Evolutionary conservation across 2,888 invertebrate species (phyloP), one percentile per base, ranked within the genome.

Genomic region (Catocala fraxini): DNA sequence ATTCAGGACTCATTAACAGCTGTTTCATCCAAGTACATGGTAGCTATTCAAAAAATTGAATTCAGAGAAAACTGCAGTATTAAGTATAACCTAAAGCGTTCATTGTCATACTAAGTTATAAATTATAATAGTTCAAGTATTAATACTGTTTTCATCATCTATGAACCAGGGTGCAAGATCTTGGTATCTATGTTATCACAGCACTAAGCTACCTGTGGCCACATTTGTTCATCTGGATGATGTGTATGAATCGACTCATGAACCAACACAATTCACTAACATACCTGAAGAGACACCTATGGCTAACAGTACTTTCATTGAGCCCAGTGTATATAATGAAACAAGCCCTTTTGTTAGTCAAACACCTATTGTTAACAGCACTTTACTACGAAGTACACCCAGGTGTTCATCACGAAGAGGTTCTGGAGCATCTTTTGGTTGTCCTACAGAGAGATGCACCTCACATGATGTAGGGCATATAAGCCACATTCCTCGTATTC

Each of bases 161-260:
- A 81, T 76, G 81, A 82, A 88, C 78, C 84, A 94, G 94, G 93
- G 88, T 76, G 77, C 82, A 83, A 91, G 86, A 80, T 71, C 83
- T 73, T 93, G 94, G 93, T 89, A 91, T 81, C 83, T 87, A 77
- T 94, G 94, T 78, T 93, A 92, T 83, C 94, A 93, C 82, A 89
- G 85, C 78, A 84, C 76, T 71, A 89, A 82, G 83, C 89, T 90
- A 84, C 94, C 93, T 65, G 86, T 85, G 12, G 81, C 84, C 59
- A 88, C 85, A 65, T 93, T 90, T 85, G 83, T 86, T n/a, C 91
- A 91, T 64, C 65, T 90, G 76, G 90, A 92, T 83, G 89, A 89
- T 80, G 68, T 70, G 34, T 58, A 61, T 71, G 81, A 79, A 63
- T 65, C 73, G 34, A 43, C 65, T 49, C 63, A 68, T 57, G 78